Evolutionary conservation across 2,113 vertebrate species (phyloP).

Genomic region (Panthera uncia): DNA sequence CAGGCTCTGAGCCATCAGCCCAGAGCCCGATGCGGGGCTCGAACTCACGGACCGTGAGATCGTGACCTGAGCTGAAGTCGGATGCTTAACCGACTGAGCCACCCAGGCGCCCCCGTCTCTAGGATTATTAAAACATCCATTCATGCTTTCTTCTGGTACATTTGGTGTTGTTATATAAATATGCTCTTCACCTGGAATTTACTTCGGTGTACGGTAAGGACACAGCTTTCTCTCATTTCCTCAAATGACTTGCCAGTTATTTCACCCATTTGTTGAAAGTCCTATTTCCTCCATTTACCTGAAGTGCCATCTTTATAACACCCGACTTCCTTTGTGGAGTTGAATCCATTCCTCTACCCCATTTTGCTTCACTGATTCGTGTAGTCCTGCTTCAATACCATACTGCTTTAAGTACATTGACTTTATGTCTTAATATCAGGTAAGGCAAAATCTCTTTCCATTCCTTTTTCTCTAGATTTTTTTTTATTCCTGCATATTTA

Average conservation of each 20-base stretch:
- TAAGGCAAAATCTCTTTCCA: neutral
- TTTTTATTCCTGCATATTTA: neutral
- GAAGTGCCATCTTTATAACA: neutral
- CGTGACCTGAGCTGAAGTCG: too few species aligned
- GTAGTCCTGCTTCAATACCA: neutral
- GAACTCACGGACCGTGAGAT: too few species aligned
- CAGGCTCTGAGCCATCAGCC: too few species aligned
- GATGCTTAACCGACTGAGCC: too few species aligned
- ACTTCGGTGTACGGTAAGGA: neutral
- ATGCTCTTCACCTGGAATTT: conserved; percentile 24
- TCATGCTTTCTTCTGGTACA: neutral
- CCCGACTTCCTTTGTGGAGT: neutral
- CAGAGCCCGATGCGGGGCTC: too few species aligned
- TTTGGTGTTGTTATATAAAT: conserved; percentile 13
- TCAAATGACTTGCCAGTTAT: neutral
- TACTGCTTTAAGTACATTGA: neutral
- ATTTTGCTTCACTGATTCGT: neutral
- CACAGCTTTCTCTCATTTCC: neutral
- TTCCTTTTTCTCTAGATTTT: neutral
- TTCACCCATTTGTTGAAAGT: neutral
- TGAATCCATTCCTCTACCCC: neutral
- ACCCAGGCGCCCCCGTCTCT: neutral
- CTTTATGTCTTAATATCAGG: conserved; percentile 27
- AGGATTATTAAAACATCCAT: neutral
- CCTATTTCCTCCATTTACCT: neutral